Evolutionary conservation across 2,888 invertebrate genomes (phyloP), one percentile per base, ranked within the genome.

Genomic region (Eulithis prunata): DNA sequence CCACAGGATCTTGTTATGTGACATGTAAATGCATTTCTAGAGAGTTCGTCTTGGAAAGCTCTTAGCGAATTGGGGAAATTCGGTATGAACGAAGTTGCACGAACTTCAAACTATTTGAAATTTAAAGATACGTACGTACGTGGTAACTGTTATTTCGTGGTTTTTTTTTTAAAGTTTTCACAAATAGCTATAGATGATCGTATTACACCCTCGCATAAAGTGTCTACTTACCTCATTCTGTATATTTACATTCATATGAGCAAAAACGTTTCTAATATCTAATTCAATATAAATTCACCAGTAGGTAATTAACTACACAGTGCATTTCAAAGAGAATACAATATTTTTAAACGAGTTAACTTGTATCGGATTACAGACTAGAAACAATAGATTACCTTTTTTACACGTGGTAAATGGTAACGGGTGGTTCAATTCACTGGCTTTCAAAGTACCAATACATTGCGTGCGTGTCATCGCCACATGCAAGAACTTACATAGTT

Each of bases 1-100:
- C 86, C 91, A 89, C 86, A 85, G 83, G 84, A 80, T 49, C 49
- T 21, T 21, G 21, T 84, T 85, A 81, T 82, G 85, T 83, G 87
- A 89, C 86, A 89, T 92, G 92, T 90, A 90, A 91, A 92, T 93
- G 91, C 92, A 91, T 89, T 91, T 80, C 79, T 78, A 79, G 79
- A 79, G 80, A 82, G 82, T 81, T 83, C 86, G 86, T 87, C 89
- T 90, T 85, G 75, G 85, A 88, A 89, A 88, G 89, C 90, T 89
- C 88, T 89, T 85, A 87, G 83, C 78, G 64, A 71, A 67, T 45
- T 58, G 59, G 59, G 51, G 59, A 66, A 67, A 65, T 66, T 63
- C 53, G 43, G 62, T 61, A 60, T 46, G 51, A 51, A 52, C 65
- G 21, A 68, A 66, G 53, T 64, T 70, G 45, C 62, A 66, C n/a